Conservation (phyloP, 2,888 invertebrate genomes). For the Platycheirus rosarum region DNA sequence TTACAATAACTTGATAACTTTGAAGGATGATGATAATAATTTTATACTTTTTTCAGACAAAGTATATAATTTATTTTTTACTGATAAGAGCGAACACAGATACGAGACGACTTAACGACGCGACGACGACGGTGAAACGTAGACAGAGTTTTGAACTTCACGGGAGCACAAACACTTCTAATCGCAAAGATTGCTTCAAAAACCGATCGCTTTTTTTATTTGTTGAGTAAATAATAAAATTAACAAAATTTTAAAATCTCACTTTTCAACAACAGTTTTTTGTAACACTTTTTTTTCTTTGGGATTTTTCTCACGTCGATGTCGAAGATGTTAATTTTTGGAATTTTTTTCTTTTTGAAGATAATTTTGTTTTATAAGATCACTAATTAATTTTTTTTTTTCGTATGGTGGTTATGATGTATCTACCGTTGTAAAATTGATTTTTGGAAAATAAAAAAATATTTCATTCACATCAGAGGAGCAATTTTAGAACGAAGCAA, state of each 20-base stretch:
- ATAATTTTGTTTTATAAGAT: conserved; percentile 25
- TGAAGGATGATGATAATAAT: conserved; percentile 18
- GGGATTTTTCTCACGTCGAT: conserved; percentile 66
- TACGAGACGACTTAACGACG: conserved; percentile 24
- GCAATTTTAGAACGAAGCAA: conserved; percentile 83
- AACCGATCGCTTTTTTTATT: conserved; percentile 45
- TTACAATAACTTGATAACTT: neutral
- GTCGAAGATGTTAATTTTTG: conserved; percentile 56
- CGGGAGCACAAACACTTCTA: conserved; percentile 69
- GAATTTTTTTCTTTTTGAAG: conserved; percentile 19
- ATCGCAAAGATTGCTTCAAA: conserved; percentile 48
- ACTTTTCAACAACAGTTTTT: conserved; percentile 63
- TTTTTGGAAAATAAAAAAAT: conserved; percentile 7
- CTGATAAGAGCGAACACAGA: conserved; percentile 45
- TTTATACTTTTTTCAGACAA: conserved; percentile 33
- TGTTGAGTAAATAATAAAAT: conserved; percentile 33
- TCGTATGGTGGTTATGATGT: neutral
- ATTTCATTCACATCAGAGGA: conserved; percentile 77
- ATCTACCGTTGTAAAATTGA: conserved; percentile 22
- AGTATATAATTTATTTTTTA: conserved; percentile 12
- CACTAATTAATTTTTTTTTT: conserved; percentile 23
- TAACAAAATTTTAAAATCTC: conserved; percentile 46
- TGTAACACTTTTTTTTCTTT: conserved; percentile 68
- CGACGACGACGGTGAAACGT: conserved; percentile 4
- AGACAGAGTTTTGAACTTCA: conserved; percentile 64